These are phyloP conservation scores for Drosophila bocqueti DNA, from an alignment of 1,140 invertebrate species.

Conservation along the genomic window DNA sequence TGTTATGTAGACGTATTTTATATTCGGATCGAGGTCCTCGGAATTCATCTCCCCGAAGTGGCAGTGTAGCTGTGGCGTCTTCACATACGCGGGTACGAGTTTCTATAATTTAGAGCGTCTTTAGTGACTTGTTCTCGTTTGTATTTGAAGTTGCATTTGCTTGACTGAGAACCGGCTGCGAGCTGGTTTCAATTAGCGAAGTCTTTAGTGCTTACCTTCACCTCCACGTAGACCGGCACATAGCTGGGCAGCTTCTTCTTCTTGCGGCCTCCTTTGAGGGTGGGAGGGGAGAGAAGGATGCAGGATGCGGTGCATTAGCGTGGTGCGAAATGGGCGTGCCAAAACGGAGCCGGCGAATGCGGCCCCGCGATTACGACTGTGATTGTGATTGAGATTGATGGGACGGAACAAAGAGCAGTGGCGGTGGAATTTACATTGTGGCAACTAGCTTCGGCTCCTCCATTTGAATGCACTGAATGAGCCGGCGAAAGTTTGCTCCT, in stretches of 20 bases:
- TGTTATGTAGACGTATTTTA: conserved; percentile 89
- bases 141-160: neutral
- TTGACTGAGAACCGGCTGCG: neutral
- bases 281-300: neutral
- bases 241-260: conserved; percentile 59
- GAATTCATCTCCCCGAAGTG: conserved; percentile 88
- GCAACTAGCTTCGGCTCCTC: conserved; percentile 25
- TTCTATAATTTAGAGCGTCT: conserved; percentile 59
- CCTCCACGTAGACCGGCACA: conserved; percentile 77
- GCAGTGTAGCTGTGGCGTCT: conserved; percentile 89
- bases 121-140: neutral
- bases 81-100: conserved; percentile 84
- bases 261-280: conserved; percentile 37
- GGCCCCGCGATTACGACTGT: conserved; percentile 40
- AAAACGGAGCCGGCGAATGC: conserved; percentile 41
- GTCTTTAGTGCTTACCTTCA: conserved; percentile 66
- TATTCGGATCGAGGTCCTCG: conserved; percentile 84
- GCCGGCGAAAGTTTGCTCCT: conserved; percentile 65
- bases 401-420: conserved; percentile 41
- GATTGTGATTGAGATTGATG: conserved; percentile 66
- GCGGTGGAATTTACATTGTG: conserved; percentile 63
- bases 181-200: conserved; percentile 21
- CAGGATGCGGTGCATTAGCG: conserved; percentile 46
- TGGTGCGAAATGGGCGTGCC: conserved; percentile 45
- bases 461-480: conserved; percentile 79